A percentile compares a stretch with the other conserved stretches of the same genome.
Evolutionary conservation across 2,113 vertebrate genomes (phyloP).

Genomic region (Thamnaconus septentrionalis): DNA sequence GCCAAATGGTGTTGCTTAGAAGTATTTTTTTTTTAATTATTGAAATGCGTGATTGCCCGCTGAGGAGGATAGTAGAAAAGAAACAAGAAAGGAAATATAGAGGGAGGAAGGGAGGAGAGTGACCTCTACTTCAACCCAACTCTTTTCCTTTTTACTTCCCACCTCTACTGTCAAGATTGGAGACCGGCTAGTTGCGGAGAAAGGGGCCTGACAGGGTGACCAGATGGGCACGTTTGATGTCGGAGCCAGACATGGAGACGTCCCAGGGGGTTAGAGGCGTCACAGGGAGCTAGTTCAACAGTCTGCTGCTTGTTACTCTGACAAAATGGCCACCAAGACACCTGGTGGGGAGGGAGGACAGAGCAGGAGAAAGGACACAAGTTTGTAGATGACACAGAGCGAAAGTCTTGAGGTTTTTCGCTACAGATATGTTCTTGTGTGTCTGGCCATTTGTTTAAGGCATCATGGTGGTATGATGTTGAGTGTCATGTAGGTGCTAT

Average conservation of each 20-base stretch:
- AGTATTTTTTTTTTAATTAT: not conserved
- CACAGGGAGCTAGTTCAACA: conserved; percentile 49
- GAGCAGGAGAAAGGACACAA: conserved; percentile 35
- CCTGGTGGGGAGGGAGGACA: conserved; percentile 48
- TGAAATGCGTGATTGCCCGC: conserved; percentile 5
- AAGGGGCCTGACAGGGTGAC: conserved; percentile 48
- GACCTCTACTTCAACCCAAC: conserved; percentile 26
- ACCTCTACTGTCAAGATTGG: conserved; percentile 49
- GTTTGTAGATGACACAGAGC: conserved; percentile 29
- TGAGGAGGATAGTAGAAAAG: conserved; percentile 13
- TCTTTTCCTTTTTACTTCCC: conserved; percentile 35
- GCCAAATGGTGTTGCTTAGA: too few relatives aligned
- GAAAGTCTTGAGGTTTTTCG: conserved; percentile 12
- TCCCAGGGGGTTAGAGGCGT: conserved; percentile 50
- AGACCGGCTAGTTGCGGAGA: conserved; percentile 37
- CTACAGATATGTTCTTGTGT: conserved; percentile 4
- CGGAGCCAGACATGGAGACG: conserved; percentile 42
- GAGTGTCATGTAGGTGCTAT: conserved; percentile 53
- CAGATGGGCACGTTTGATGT: conserved; percentile 63
- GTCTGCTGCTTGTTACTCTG: conserved; percentile 60
- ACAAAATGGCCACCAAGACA: conserved; percentile 60
- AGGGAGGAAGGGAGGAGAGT: conserved; percentile 2
- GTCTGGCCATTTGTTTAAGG: conserved; percentile 7
- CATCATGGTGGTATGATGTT: conserved; percentile 6
- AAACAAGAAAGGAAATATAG: conserved; percentile 15